Evolutionary conservation across 2,888 invertebrate genomes (phyloP).

Genomic region (Branchipolynoe longqiensis): DNA sequence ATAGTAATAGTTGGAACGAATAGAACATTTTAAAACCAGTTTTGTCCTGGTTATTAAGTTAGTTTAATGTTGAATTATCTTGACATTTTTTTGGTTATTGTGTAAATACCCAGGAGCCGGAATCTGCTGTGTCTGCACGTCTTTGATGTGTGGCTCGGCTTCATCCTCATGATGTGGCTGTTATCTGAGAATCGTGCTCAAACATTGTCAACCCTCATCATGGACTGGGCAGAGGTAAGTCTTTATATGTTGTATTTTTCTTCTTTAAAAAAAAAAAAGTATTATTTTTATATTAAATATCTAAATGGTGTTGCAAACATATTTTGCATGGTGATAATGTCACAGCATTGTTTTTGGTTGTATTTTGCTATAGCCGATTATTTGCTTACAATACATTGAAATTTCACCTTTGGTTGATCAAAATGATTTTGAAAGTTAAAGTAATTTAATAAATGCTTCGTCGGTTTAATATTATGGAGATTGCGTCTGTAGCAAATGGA

Average conservation of each 20-base stretch:
- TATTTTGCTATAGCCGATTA: no score
- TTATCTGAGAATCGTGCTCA: conserved; percentile 10
- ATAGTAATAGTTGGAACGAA: not conserved
- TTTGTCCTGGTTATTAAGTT: not conserved
- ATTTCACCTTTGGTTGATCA: no score
- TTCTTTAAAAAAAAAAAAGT: not conserved
- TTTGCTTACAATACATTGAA: no score
- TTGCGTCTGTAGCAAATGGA: no score
- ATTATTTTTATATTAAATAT: no score
- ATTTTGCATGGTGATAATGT: no score
- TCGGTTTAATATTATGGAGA: no score
- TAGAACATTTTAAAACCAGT: not conserved
- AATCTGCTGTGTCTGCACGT: conserved; percentile 55
- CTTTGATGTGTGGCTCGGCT: conserved; percentile 59
- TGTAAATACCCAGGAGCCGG: conserved; percentile 46
- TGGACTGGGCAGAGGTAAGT: conserved; percentile 64
- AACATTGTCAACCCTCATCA: conserved; percentile 30
- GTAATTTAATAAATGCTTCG: no score
- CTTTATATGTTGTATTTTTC: not conserved
- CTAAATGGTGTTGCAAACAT: no score
- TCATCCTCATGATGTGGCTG: conserved; percentile 59
- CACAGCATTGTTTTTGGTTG: no score
- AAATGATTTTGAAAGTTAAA: no score
- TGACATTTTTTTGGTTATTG: not conserved
- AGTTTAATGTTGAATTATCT: not conserved